These are phyloP conservation scores for Martes martes DNA, from an alignment of 2,113 vertebrate species.

Conservation along the genomic window DNA sequence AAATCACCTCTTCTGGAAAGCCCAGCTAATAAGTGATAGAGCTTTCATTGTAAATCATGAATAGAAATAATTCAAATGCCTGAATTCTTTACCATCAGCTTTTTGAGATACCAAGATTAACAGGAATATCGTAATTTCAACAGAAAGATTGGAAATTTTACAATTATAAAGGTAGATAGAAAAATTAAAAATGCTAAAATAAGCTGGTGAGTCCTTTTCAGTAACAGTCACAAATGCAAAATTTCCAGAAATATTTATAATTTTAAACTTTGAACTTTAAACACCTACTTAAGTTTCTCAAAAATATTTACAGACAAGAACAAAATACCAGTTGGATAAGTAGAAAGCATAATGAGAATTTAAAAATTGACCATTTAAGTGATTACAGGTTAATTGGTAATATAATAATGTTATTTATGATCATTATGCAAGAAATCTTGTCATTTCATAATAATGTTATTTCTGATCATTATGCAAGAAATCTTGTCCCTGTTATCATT, in stretches of 20 bases:
- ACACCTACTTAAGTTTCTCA: neutral
- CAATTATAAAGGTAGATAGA: neutral
- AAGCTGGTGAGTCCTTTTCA: neutral
- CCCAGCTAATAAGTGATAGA: neutral
- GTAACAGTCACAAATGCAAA: neutral
- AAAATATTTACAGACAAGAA: neutral
- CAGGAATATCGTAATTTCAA: neutral
- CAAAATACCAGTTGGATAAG: neutral
- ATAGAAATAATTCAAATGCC: constrained; percentile 9
- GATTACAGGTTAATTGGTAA: neutral
- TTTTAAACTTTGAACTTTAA: neutral
- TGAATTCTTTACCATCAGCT: neutral
- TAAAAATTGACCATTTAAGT: neutral
- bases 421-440: neutral
- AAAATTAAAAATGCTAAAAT: constrained; percentile 8
- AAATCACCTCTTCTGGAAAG: constrained; percentile 43
- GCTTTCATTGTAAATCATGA: constrained; percentile 9
- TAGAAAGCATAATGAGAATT: neutral
- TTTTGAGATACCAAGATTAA: constrained; percentile 31
- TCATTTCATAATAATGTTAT: neutral
- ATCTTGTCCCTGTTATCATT: neutral
- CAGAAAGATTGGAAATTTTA: neutral
- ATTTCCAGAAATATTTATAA: neutral
- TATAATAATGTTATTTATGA: neutral
- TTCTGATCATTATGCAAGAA: neutral